Evolutionary conservation across 2,113 vertebrate genomes (phyloP), one percentile per base, ranked within the genome.

Genomic region (Poeciliopsis prolifica): DNA sequence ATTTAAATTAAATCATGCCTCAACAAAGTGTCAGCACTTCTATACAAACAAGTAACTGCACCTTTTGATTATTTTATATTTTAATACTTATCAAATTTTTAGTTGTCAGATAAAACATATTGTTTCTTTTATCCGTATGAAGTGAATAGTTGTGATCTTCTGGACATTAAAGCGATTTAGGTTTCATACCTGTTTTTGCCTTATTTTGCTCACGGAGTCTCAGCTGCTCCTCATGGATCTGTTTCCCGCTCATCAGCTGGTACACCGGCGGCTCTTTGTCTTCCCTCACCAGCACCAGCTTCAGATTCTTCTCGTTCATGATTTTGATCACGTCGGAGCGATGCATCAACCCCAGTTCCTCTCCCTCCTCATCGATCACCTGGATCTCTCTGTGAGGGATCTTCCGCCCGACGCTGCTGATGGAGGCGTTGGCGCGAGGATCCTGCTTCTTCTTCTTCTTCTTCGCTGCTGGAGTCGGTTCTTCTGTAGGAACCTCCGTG

Each of bases 181-280:
- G 3, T 9, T 24, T 54, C 91, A 1, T 84, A 97, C 97, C 94
- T 60, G 89, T 1, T 81, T 94, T 95, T 2, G 82, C 70, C 88
- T 96, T 98, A 74, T 95, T 87, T 72, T 91, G 91, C 74, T 96
- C 95, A 24, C 95, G 78, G 1, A 89, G 91, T 58, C 77, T 94
- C 19, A 98, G 81, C 75, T 96, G 96, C 30, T 97, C 96, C 67
- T 96, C 93, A 0, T 96, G 92, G 65, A 99, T 95, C 92, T 98
- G 96, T 42, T 93, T 87, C 22, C 98, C 97, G 0, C 92, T 97
- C 95, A 99, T 95, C 63, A 99, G 93, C 81, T 78, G 93, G 89
- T 97, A 99, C 0, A 96, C 78, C 0, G 98, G 96, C 3, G 97
- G 97, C 2, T 97, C 94, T 1, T 80, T 54, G 0, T 87, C 61